Percentiles rank a stretch among this genome's conserved stretches.
Conservation (phyloP, 2,888 invertebrate species). For the Philhelius pedissequus region DNA sequence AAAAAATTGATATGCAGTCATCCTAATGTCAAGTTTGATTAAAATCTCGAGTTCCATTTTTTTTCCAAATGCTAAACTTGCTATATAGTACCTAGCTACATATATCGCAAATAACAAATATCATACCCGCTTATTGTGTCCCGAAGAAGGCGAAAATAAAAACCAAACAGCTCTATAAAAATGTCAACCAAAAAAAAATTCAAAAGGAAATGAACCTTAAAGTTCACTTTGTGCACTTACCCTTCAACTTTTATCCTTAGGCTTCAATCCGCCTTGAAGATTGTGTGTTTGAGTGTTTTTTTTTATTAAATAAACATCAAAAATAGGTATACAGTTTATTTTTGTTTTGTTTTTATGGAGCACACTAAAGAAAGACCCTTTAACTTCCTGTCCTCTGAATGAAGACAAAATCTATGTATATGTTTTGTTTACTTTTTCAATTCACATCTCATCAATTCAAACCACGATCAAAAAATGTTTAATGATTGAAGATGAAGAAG, state of each 20-base stretch:
- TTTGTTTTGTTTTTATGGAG: slow-evolving; percentile 6
- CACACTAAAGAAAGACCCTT: slow-evolving; percentile 36
- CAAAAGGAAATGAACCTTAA: not conserved
- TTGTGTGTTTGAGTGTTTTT: not conserved
- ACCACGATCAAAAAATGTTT: slow-evolving; percentile 29
- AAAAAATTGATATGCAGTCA: no score
- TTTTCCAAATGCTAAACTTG: no score
- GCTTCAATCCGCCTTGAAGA: slow-evolving; percentile 53
- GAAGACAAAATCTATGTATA: not conserved
- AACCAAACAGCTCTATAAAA: slow-evolving; percentile 8
- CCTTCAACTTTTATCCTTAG: slow-evolving; percentile 60
- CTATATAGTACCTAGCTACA: no score
- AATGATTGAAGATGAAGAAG: not conserved
- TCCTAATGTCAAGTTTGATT: no score
- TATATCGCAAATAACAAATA: no score
- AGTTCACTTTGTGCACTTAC: slow-evolving; percentile 39
- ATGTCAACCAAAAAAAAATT: not conserved
- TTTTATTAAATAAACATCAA: not conserved
- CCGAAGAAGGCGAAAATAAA: no score
- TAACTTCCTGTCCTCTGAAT: not conserved
- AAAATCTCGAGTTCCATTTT: no score
- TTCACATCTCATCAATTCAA: slow-evolving; percentile 40
- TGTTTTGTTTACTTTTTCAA: slow-evolving; percentile 29
- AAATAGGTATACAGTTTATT: slow-evolving; percentile 5
- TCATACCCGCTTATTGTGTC: no score